Evolutionary conservation across 2,888 invertebrate species (phyloP).

Genomic region (Ennomos erosarius): DNA sequence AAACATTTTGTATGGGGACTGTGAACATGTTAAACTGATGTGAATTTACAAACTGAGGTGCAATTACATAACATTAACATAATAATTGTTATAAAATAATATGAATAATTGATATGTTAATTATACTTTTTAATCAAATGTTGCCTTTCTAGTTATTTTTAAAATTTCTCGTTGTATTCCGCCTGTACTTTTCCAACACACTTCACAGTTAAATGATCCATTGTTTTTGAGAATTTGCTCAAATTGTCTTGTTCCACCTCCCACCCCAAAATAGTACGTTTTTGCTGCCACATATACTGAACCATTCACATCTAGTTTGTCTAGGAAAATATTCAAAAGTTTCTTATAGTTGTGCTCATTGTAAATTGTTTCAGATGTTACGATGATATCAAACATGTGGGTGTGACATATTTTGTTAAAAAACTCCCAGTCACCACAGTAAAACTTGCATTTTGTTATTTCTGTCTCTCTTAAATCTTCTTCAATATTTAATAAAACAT

Average conservation of each 20-base stretch:
- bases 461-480: slow-evolving; percentile 63
- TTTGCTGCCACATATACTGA: slow-evolving; percentile 93
- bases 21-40: too few species aligned
- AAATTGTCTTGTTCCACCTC: slow-evolving; percentile 93
- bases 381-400: slow-evolving; percentile 91
- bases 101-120: too few species aligned
- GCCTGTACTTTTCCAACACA: slow-evolving; percentile 87
- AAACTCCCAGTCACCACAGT: slow-evolving; percentile 91
- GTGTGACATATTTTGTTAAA: slow-evolving; percentile 77
- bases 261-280: slow-evolving; percentile 97
- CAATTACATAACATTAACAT: too few species aligned
- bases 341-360: slow-evolving; percentile 92
- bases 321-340: slow-evolving; percentile 88
- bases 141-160: slow-evolving; percentile 70
- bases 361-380: slow-evolving; percentile 97
- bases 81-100: too few species aligned
- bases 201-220: slow-evolving; percentile 80
- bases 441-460: slow-evolving; percentile 83
- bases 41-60: slow-evolving; percentile 17
- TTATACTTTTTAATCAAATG: slow-evolving; percentile 32
- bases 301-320: slow-evolving; percentile 87
- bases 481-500: slow-evolving; percentile 88
- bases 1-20: too few species aligned
- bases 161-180: slow-evolving; percentile 88
- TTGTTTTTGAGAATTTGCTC: slow-evolving; percentile 85